phyloP scores from a whole-genome alignment of 92 coral and sea anemone genomes.

The Phenganax subtilis region DNA sequence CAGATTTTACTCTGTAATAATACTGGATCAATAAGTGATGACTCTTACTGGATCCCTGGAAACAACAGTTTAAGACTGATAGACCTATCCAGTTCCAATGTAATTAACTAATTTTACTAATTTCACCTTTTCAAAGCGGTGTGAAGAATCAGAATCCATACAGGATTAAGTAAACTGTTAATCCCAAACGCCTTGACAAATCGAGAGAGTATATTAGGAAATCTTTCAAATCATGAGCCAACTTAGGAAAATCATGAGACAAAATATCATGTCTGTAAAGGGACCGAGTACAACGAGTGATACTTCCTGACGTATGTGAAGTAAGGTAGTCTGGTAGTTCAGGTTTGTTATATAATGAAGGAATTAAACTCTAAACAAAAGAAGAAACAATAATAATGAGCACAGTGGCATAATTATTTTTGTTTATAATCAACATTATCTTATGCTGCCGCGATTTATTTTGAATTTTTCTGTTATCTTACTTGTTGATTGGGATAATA shows the following conservation, averaged over 20 bases:
- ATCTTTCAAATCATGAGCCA: conserved; percentile 19
- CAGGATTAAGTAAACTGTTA: conserved; percentile 76
- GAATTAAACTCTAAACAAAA: conserved; percentile 66
- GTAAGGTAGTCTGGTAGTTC: conserved; percentile 87
- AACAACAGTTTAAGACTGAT: too few relatives aligned
- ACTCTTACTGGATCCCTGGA: too few relatives aligned
- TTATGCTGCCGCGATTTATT: too few relatives aligned
- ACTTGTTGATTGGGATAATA: conserved; percentile 86
- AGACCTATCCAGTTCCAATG: too few relatives aligned
- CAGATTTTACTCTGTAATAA: too few relatives aligned
- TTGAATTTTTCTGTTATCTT: conserved; percentile 12
- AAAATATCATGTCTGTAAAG: too few relatives aligned
- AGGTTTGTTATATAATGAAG: conserved; percentile 85
- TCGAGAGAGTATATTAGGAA: conserved; percentile 83
- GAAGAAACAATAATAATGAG: neutral
- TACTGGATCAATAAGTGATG: too few relatives aligned
- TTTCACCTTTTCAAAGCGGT: conserved; percentile 73
- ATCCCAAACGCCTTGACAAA: conserved; percentile 92
- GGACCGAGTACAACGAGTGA: conserved; percentile 73
- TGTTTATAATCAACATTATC: neutral
- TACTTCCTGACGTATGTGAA: conserved; percentile 82
- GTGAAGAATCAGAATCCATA: conserved; percentile 89
- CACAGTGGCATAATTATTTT: neutral
- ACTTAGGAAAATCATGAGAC: too few relatives aligned
- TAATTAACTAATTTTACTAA: too few relatives aligned